Evolutionary conservation across 1,140 invertebrate genomes (phyloP), one percentile per base, ranked within the genome.

Genomic region (Araneus ventricosus): DNA sequence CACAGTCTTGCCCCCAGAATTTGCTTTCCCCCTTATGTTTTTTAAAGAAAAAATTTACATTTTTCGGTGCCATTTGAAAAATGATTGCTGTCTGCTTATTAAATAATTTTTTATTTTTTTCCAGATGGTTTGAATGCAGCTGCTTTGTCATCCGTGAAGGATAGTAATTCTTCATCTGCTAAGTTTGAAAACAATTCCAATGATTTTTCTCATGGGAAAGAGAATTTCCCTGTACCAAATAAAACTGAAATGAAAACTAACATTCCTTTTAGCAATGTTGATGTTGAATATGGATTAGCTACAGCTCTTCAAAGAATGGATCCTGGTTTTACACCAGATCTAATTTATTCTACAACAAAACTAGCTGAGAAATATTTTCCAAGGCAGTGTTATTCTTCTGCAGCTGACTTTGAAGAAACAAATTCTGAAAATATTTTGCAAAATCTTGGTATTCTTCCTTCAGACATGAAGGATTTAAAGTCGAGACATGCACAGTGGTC

Each of bases 261-360:
- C 22, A 4, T 63, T 17, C 57, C 89, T 37, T 91, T 91, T 88
- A 63, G 22, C 34, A 89, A 45, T n/a, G 39, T 67, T 75, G 84
- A 92, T 39, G 41, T 63, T 84, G 93, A 94, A 41, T 92, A 79
- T 86, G 85, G 82, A 27, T 87, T 94, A 88, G 61, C 93, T 20
- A 59, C 75, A 93, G 89, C 93, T 67, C 90, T 93, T 82, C 94
- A 90, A 87, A 88, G n/a, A 85, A 85, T 93, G 24, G 94, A 88
- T 70, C 88, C 88, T 59, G 84, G 75, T 90, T 94, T 93, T 63
- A 87, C 6, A 88, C 90, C 41, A 24, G 85, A 70, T 59, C 39
- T 27, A 86, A 94, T 90, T 45, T 94, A 87, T 94, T 94, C 93
- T 93, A 94, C 90, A 41, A 92, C 24, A 90, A 92, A 90, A 79